Base-by-base conservation (phyloP, 2,888 invertebrate genomes). In the Phlogophora meticulosa region DNA sequence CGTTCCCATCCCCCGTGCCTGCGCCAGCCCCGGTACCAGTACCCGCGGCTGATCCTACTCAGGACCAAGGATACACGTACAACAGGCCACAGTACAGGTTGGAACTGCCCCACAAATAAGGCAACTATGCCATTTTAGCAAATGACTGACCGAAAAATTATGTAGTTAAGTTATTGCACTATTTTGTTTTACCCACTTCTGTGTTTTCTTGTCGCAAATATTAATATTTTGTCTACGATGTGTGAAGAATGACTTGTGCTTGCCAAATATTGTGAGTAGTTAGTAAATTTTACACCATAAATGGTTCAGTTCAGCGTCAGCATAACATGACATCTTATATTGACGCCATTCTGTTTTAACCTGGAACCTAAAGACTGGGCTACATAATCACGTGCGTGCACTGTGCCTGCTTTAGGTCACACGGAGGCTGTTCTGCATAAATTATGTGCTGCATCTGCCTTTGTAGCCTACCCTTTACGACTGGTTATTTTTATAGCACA, bases 61-160 rank as follows among this genome's bases (percentile, higher is more conserved):
- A 88, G 20, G 86, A 78, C 5, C 83, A 88, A 11, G 94, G 94
- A 13, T 95, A 95, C 80, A 81, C 86, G 22, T 95, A 95, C 81
- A 89, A 93, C 72, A 94, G 91, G 74, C 95, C 95, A n/a, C 92
- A 91, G 65, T 89, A 90, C 79, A 89, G 94, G 64, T 85, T 95
- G 43, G 94, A 94, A 69, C 78, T 95, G 43, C 95, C 95, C 28
- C 90, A 89, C 46, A 94, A 93, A 84, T 94, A 92, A 88, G 32
- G 7, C 46, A 48, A 60, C 32, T 15, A 17, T 17, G 17, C 15
- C 22, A 46, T 42, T 53, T 52, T 55, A 53, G 32, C 43, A 57
- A 62, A 34, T 60, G 55, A 72, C 57, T 78, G 67, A 62, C 51
- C 15, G 56, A 66, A 68, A 63, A 45, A 49, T 65, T 71, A 61